Base-by-base conservation (phyloP, 1,140 invertebrate genomes). In the Cyclargus thomasi region DNA sequence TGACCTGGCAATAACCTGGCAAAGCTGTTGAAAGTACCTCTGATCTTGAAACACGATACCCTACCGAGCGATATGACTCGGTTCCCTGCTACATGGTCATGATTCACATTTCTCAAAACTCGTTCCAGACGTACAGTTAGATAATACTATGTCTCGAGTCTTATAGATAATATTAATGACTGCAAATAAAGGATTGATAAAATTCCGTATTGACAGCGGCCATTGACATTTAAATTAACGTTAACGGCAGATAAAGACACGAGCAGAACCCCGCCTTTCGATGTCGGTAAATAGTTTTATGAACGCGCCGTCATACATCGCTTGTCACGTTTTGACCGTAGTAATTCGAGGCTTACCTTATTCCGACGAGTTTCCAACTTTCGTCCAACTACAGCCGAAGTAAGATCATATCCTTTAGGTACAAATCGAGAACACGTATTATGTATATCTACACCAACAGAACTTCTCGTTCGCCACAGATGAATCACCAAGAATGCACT, bases 401-500 rank as follows among this genome's bases (percentile, higher is more conserved):
- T 29, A 29, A 23, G 22, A 63, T 10, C 62, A 63, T 63, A 63
- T 63, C 62, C 62, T 63, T n/a, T 63, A 63, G 62, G 62, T 63
- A 63, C 62, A 63, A 63, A 23, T 63, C 35, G 14, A 63, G 62
- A 63, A 63, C 62, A 63, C 62, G 62, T 63, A 63, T 63, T 63
- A 29, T 62, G 59, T 63, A 63, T 63, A 63, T 63, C 62, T 63
- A 63, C 62, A 63, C 62, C 11, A 63, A 63, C 62, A 63, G 62
- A 63, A 63, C 62, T 63, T 63, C 68, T 70, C 65, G 64, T 70
- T 66, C 68, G 57, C 68, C 68, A 35, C 57, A 70, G 68, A 70
- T 70, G 68, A 66, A 70, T 70, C 68, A 70, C 68, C 64, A 63
- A 53, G 39, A 70, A 70, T 62, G 57, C 68, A 70, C 64, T 63